Base-by-base conservation (phyloP, 2,113 vertebrate genomes). In the Ameiurus melas region DNA sequence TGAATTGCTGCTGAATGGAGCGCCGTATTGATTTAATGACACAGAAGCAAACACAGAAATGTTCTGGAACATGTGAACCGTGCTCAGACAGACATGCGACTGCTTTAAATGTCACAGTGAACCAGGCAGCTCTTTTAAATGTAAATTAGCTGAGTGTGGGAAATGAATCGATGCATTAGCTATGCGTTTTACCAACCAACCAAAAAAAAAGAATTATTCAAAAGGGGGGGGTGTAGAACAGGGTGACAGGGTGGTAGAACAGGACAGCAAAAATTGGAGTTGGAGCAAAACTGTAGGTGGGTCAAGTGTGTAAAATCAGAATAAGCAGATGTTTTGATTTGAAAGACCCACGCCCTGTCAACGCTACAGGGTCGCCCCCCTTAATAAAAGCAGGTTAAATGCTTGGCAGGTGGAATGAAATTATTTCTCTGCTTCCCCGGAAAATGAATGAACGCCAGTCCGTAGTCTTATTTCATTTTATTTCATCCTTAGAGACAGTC, bases 381-480 rank as follows among this genome's bases (percentile, higher is more conserved):
- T 89, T 92, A 92, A 93, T 95, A 94, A 93, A 93, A 91, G 30
- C 17, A 71, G 60, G 87, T 84, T 80, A 85, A 93, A 92, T 91
- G 90, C 89, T 93, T 92, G 91, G 85, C 30, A 89, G 89, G 90
- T 90, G 90, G 89, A 94, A 95, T 94, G 91, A 89, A 94, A 94
- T 95, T 93, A 92, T 90, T 91, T 86, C 90, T 89, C 92, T 93
- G 91, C 92, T 51, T 88, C 90, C 89, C 75, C 85, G 89, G 84
- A 92, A 93, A 94, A 94, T 94, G 92, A 94, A 90, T 93, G 92
- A 94, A 94, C 93, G 91, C 87, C 89, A 92, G 90, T 89, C 93
- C 92, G 92, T 91, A 92, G 92, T 93, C 93, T 93, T 90, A 92
- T 93, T 94, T 94, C 93, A 94, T 94, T 95, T 47, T 93, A 90